Conservation (phyloP, 2,888 invertebrate genomes). For the Clivina fossor region DNA sequence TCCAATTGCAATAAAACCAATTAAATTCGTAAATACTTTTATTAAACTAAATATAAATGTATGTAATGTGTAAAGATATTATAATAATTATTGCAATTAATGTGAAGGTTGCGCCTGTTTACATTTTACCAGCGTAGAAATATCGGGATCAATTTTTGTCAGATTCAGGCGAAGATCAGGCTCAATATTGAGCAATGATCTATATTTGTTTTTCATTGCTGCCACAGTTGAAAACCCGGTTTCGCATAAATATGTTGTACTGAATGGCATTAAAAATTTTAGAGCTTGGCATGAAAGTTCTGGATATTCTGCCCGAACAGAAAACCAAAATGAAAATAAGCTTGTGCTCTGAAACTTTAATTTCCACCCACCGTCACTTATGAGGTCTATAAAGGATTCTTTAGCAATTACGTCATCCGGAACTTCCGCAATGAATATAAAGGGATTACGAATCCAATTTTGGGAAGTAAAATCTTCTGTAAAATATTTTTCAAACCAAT, state of each 20-base stretch:
- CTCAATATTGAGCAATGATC: too few species aligned
- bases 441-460: background rate
- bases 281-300: background rate
- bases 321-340: background rate
- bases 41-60: too few species aligned
- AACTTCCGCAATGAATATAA: background rate
- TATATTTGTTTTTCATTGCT: too few species aligned
- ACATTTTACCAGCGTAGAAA: too few species aligned
- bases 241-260: background rate
- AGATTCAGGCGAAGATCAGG: too few species aligned
- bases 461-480: background rate
- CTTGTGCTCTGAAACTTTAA: background rate
- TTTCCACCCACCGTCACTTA: background rate
- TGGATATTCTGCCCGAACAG: background rate
- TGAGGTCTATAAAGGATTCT: background rate
- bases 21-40: too few species aligned
- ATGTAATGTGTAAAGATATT: too few species aligned
- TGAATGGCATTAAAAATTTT: slow-evolving; percentile 1
- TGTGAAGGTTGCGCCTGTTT: too few species aligned
- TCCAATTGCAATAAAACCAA: too few species aligned
- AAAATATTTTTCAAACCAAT: background rate
- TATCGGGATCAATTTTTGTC: too few species aligned
- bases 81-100: too few species aligned
- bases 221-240: slow-evolving; percentile 1
- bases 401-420: background rate